Conservation (phyloP, 2,113 vertebrate species). For the Pongo abelii region DNA sequence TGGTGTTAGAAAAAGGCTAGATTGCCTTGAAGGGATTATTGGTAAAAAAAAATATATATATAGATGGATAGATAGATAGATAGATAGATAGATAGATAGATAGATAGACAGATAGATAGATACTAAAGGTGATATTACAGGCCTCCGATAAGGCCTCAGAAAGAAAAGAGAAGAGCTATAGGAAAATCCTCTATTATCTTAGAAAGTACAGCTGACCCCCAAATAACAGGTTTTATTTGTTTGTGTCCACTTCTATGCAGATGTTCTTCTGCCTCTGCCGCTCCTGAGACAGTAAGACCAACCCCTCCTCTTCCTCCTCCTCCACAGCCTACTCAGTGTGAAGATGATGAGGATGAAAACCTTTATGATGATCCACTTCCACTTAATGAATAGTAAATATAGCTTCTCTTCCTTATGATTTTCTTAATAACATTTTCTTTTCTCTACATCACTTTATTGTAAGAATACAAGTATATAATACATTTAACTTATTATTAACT, state of each 20-base stretch:
- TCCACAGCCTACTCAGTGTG: neutral
- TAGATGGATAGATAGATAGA: too few relatives aligned
- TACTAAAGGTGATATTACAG: too few relatives aligned
- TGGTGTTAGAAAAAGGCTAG: neutral
- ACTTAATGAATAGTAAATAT: neutral
- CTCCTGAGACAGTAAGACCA: neutral
- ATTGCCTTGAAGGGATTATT: neutral
- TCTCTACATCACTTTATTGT: neutral
- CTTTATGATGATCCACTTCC: neutral
- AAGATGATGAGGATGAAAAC: neutral
- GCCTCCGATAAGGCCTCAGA: neutral
- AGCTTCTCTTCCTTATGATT: neutral
- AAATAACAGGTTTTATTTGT: neutral
- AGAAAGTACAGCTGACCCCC: neutral
- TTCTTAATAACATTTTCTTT: neutral
- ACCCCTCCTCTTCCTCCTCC: neutral
- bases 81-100: too few relatives aligned
- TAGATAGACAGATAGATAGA: too few relatives aligned
- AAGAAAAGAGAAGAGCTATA: neutral
- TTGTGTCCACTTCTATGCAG: neutral
- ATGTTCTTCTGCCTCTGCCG: neutral
- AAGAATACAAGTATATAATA: neutral
- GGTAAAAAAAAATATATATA: too few relatives aligned
- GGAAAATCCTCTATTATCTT: neutral
- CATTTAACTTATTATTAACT: too few relatives aligned